phyloP scores from a whole-genome alignment of 2,888 invertebrate species.

The Ornithoptera alexandrae region DNA sequence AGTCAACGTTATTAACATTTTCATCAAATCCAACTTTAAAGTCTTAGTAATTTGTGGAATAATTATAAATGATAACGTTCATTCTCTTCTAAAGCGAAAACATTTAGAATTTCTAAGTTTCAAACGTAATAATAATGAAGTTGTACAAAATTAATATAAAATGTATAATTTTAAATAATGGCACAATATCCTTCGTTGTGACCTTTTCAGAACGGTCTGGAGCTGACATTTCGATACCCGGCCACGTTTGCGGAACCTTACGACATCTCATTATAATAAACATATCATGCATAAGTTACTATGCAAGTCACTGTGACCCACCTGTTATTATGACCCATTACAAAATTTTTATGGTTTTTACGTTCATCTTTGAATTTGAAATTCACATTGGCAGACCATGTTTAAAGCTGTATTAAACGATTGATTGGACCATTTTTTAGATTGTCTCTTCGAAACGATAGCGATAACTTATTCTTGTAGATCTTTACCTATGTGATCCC shows the following conservation, averaged over 20 bases:
- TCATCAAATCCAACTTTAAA: too few relatives aligned
- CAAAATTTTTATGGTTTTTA: conserved; percentile 4
- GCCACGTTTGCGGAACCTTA: conserved; percentile 21
- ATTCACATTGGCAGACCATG: too few relatives aligned
- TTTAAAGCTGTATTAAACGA: too few relatives aligned
- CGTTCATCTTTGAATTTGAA: not conserved
- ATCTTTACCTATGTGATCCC: too few relatives aligned
- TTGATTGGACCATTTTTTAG: too few relatives aligned
- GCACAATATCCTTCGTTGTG: conserved; percentile 16
- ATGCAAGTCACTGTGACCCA: conserved; percentile 6
- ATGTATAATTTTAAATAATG: conserved; percentile 2
- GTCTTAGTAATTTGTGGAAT: too few relatives aligned
- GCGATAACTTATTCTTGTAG: too few relatives aligned
- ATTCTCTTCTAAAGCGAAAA: too few relatives aligned
- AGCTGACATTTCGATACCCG: conserved; percentile 21
- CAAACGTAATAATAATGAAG: not conserved
- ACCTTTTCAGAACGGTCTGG: conserved; percentile 22
- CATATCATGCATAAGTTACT: conserved; percentile 16
- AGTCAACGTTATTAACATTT: too few relatives aligned
- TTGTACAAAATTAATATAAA: not conserved
- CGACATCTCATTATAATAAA: conserved; percentile 28
- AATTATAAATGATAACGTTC: too few relatives aligned
- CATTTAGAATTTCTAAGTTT: not conserved
- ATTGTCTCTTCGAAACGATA: too few relatives aligned
- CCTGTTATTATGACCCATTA: conserved; percentile 11